phyloP scores from a whole-genome alignment of 2,888 invertebrate species.

The Lasioglossum villosulum region DNA sequence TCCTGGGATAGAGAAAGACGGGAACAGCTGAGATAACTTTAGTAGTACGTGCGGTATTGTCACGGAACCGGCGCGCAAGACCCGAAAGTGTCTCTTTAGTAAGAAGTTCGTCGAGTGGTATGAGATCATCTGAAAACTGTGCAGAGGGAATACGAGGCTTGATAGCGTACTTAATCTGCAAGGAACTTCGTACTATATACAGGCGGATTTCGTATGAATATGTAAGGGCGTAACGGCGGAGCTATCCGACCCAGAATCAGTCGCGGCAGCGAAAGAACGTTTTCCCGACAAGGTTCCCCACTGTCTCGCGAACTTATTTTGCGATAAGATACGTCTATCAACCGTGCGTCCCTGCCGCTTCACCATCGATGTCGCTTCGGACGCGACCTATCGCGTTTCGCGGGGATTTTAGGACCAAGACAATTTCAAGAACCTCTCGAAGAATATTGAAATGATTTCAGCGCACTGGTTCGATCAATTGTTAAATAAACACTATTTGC shows the following conservation, averaged over 20 bases:
- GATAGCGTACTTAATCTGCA: constrained; percentile 57
- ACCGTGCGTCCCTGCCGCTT: neutral
- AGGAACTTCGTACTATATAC: constrained; percentile 40
- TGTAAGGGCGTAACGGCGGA: constrained; percentile 14
- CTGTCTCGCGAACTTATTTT: neutral
- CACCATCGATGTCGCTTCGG: neutral
- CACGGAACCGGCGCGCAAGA: constrained; percentile 52
- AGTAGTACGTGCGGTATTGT: constrained; percentile 64
- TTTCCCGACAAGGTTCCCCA: neutral
- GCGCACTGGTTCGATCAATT: no score
- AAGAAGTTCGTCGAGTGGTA: constrained; percentile 53
- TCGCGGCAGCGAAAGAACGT: constrained; percentile 32
- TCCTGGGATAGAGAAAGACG: constrained; percentile 20
- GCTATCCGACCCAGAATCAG: constrained; percentile 20
- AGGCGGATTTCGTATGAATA: constrained; percentile 39
- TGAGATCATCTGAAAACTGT: constrained; percentile 51
- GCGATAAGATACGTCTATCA: neutral
- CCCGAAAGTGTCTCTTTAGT: constrained; percentile 62
- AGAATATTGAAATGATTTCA: no score
- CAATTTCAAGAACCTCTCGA: no score
- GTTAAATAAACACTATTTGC: no score
- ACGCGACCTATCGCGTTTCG: neutral
- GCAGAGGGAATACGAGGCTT: constrained; percentile 40
- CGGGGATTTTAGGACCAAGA: neutral
- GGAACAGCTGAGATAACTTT: constrained; percentile 53